A percentile compares a stretch with the other conserved stretches of the same genome.
phyloP scores from a whole-genome alignment of 1,140 invertebrate genomes.

The Cylas formicarius region DNA sequence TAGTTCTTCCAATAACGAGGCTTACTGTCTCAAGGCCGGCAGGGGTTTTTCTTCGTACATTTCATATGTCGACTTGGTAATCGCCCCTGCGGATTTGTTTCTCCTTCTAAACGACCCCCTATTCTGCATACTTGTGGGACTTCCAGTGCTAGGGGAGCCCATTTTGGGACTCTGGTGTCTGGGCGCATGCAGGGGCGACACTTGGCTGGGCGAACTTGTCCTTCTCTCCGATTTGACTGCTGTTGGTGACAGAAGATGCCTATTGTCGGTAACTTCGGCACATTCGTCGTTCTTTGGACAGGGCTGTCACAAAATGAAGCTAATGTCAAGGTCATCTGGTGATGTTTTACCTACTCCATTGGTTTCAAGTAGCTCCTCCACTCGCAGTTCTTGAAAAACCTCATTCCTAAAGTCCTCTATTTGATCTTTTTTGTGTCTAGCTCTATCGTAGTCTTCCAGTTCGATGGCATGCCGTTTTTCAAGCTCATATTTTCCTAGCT shows the following conservation, averaged over 20 bases:
- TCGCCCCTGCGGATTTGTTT: constrained; percentile 65
- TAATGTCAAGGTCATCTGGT: background rate
- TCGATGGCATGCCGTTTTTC: constrained; percentile 87
- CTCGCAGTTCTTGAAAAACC: constrained; percentile 60
- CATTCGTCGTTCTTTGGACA: constrained; percentile 38
- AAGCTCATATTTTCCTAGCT: constrained; percentile 81
- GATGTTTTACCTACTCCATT: constrained; percentile 54
- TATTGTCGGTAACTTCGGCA: constrained; percentile 24
- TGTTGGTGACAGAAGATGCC: constrained; percentile 32
- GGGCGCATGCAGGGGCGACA: constrained; percentile 46
- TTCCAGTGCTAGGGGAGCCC: constrained; percentile 36
- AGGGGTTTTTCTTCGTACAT: constrained; percentile 79
- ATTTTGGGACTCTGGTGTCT: constrained; percentile 37
- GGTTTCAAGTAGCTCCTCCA: constrained; percentile 71
- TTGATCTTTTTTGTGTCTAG: constrained; percentile 79
- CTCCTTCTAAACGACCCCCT: constrained; percentile 58
- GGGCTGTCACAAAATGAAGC: constrained; percentile 20
- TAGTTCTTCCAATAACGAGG: constrained; percentile 15
- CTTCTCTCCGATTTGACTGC: constrained; percentile 29
- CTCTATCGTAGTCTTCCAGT: constrained; percentile 84
- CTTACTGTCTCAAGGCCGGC: constrained; percentile 74
- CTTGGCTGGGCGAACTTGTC: constrained; percentile 28
- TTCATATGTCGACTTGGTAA: constrained; percentile 67
- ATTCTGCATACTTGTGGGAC: constrained; percentile 39
- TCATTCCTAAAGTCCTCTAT: constrained; percentile 72